phyloP scores from a whole-genome alignment of 2,113 vertebrate species.

The Lagopus leucura region DNA sequence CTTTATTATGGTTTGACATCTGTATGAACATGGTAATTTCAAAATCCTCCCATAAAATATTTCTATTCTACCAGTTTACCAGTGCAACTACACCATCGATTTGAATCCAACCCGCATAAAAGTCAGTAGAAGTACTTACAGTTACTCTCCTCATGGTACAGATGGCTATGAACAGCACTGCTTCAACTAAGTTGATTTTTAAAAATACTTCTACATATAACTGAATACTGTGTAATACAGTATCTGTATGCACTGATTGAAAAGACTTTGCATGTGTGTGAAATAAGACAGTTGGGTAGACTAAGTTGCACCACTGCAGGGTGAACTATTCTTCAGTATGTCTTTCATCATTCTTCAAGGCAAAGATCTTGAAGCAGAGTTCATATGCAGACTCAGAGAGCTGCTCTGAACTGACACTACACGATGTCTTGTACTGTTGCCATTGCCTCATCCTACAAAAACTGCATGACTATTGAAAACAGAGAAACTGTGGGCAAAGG shows the following conservation, averaged over 20 bases:
- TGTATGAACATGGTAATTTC: background rate
- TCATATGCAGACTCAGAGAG: background rate
- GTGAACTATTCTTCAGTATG: background rate
- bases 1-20: background rate
- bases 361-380: background rate
- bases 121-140: background rate
- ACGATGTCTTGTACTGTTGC: background rate
- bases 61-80: background rate
- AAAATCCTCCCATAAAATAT: background rate
- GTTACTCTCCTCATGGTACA: background rate
- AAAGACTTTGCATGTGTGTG: background rate
- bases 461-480: background rate
- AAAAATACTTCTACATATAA: background rate
- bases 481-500: slow-evolving; percentile 42
- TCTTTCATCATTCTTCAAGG: background rate
- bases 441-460: background rate
- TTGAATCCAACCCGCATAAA: background rate
- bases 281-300: background rate
- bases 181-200: background rate
- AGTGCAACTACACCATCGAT: background rate
- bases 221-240: background rate
- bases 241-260: background rate
- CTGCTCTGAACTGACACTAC: background rate
- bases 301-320: background rate
- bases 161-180: fast-evolving